These are phyloP conservation scores for Cyrtodaria siliqua DNA, from an alignment of 2,888 invertebrate species.

Conservation along the genomic window DNA sequence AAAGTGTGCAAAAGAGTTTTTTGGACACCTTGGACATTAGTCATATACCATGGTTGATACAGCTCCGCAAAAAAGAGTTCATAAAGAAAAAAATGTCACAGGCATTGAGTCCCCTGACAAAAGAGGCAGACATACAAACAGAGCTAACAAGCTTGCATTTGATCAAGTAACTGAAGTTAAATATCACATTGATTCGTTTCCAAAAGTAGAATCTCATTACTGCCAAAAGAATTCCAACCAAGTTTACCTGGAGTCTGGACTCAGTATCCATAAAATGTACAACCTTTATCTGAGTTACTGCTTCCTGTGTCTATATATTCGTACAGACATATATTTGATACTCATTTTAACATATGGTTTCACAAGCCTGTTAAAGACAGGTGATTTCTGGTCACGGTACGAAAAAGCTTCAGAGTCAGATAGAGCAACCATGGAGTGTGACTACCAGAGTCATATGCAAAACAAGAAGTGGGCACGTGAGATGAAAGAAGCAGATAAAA, in stretches of 20 bases:
- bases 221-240: constrained; percentile 24
- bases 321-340: constrained; percentile 28
- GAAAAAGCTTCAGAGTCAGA: constrained; percentile 20
- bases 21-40: no score
- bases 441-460: constrained; percentile 19
- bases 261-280: constrained; percentile 26
- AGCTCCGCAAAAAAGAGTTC: no score
- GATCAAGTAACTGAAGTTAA: constrained; percentile 13
- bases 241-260: constrained; percentile 17
- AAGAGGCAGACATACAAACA: constrained; percentile 22
- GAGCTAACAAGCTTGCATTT: constrained; percentile 6
- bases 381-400: constrained; percentile 32
- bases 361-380: constrained; percentile 29
- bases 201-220: constrained; percentile 30
- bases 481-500: constrained; percentile 35
- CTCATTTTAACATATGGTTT: constrained; percentile 27
- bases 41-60: no score
- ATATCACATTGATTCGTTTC: constrained; percentile 25
- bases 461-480: constrained; percentile 28
- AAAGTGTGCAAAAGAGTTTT: no score
- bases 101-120: neutral
- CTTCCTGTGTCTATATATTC: constrained; percentile 6
- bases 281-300: constrained; percentile 10
- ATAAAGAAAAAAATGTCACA: no score
- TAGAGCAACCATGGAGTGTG: neutral